Evolutionary conservation across 2,797 vertebrate species (phyloP).

Genomic region (Rhabdomys pumilio): DNA sequence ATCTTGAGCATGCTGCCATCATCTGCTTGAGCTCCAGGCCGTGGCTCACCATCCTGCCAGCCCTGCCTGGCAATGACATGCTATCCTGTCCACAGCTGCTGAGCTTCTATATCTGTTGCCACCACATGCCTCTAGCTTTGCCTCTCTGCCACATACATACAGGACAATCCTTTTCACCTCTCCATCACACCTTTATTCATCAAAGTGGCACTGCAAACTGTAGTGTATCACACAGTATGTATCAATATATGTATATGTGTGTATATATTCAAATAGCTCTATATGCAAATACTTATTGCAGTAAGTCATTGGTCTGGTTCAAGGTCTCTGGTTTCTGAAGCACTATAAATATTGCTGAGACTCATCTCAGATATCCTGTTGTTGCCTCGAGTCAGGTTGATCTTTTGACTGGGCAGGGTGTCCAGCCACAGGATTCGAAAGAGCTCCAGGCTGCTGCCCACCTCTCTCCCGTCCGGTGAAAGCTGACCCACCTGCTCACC

Average conservation of each 20-base stretch:
- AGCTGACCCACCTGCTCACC: background rate
- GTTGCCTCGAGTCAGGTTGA: background rate
- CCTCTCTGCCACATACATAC: background rate
- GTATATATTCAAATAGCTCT: too few relatives aligned
- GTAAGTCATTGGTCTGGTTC: background rate
- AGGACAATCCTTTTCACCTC: background rate
- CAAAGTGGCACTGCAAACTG: background rate
- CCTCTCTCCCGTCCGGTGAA: background rate
- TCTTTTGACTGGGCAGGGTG: background rate
- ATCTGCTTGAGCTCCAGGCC: background rate
- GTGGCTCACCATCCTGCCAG: background rate
- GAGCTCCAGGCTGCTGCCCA: background rate
- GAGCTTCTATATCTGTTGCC: background rate
- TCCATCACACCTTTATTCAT: background rate
- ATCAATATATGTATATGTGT: too few relatives aligned
- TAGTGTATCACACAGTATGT: too few relatives aligned
- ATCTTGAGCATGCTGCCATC: background rate
- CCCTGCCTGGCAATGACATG: background rate
- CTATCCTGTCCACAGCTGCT: background rate
- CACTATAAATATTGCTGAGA: background rate
- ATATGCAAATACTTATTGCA: background rate
- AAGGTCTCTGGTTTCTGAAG: background rate
- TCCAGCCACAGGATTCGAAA: background rate
- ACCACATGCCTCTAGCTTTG: background rate
- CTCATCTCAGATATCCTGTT: background rate